Evolutionary conservation across 2,113 vertebrate genomes (phyloP).

Genomic region (Micronycteris hirsuta): DNA sequence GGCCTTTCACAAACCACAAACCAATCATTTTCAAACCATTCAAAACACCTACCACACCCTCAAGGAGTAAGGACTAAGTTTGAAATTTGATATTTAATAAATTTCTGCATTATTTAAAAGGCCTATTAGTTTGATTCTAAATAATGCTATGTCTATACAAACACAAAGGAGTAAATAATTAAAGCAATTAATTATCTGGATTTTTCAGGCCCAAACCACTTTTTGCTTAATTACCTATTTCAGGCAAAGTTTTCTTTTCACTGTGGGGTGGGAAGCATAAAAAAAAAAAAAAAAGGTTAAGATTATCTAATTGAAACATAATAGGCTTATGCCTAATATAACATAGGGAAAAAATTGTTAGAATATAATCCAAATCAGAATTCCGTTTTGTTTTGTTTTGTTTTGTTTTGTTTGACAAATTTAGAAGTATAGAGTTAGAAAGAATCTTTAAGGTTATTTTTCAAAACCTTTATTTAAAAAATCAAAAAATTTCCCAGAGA

Average conservation of each 20-base stretch:
- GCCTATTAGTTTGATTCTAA: not conserved
- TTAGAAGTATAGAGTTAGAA: not conserved
- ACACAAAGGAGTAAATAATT: conserved; percentile 12
- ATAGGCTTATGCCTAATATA: not conserved
- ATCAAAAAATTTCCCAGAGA: not conserved
- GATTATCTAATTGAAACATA: not conserved
- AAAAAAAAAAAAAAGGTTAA: conserved; percentile 10
- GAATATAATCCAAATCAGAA: not conserved
- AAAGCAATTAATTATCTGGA: not conserved
- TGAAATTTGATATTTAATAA: conserved; percentile 49
- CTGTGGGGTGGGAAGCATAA: not conserved
- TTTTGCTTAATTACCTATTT: conserved; percentile 25
- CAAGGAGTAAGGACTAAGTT: not conserved
- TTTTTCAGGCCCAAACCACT: not conserved
- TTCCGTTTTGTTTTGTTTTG: not conserved
- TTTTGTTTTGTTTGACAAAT: not conserved
- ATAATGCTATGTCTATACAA: not conserved
- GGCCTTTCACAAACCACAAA: conserved; percentile 20
- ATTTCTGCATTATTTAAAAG: conserved; percentile 17
- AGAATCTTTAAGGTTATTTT: not conserved
- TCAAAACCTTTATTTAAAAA: not conserved
- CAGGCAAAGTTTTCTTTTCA: conserved; percentile 30
- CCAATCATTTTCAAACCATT: conserved; percentile 31
- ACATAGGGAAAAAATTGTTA: not conserved
- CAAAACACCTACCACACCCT: not conserved